Percentiles rank a stretch among this genome's conserved stretches.
Conservation (phyloP, 2,113 vertebrate species). For the Synodontis membranacea region DNA sequence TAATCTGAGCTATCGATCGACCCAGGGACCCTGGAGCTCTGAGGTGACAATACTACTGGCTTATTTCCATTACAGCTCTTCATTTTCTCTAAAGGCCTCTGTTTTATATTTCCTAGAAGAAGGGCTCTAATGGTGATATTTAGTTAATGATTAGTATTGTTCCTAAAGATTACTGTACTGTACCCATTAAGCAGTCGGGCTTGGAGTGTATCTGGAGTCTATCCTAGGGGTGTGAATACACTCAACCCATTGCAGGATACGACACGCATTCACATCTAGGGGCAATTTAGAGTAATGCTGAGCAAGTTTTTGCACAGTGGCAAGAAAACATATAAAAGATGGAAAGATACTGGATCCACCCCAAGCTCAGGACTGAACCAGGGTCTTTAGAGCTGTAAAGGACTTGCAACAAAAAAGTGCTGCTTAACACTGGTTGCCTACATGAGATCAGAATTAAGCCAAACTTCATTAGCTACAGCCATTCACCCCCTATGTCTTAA, state of each 20-base stretch:
- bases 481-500: neutral
- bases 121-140: neutral
- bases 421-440: neutral
- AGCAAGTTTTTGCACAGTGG: neutral
- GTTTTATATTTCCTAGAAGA: neutral
- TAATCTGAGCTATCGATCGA: neutral
- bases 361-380: neutral
- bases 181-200: no score
- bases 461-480: neutral
- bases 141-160: neutral
- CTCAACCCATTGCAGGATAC: neutral
- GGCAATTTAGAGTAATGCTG: neutral
- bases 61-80: neutral
- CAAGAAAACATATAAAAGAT: neutral
- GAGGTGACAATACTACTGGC: neutral
- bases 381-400: neutral
- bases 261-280: neutral
- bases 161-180: neutral
- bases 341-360: no score
- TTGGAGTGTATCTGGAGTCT: neutral
- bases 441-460: neutral
- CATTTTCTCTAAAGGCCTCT: neutral
- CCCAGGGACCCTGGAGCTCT: neutral
- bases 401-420: neutral
- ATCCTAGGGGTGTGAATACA: neutral